Percentiles rank a stretch among this genome's conserved stretches.
These are phyloP conservation scores for Lutra lutra DNA, from an alignment of 2,797 vertebrate genomes.

Conservation along the genomic window DNA sequence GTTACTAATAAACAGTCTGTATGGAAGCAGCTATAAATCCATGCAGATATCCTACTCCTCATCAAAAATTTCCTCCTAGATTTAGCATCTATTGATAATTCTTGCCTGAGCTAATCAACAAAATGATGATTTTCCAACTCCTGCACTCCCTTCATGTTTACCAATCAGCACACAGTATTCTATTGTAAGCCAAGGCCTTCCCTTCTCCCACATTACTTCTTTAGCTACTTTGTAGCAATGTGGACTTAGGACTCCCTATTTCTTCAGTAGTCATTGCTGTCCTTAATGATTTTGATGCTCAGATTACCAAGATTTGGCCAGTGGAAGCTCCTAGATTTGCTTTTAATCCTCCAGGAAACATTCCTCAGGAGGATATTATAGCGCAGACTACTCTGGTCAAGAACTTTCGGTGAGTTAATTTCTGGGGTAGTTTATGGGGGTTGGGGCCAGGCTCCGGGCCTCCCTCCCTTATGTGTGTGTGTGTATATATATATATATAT, in stretches of 20 bases:
- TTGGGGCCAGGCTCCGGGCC: not conserved
- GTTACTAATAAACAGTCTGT: constrained; percentile 34
- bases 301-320: not conserved
- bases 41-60: constrained; percentile 19
- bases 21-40: not conserved
- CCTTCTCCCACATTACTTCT: not conserved
- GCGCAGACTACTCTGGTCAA: not conserved
- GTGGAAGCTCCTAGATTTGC: not conserved
- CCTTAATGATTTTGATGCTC: constrained; percentile 17
- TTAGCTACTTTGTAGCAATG: not conserved
- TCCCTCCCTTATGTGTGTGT: not conserved
- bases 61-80: not conserved
- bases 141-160: not conserved
- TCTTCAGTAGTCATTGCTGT: not conserved
- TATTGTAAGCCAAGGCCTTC: not conserved
- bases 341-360: constrained; percentile 5
- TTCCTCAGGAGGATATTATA: constrained; percentile 29
- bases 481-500: too few species aligned
- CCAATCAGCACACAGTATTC: not conserved
- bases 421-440: not conserved
- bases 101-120: not conserved
- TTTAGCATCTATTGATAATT: constrained; percentile 33
- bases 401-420: constrained; percentile 23
- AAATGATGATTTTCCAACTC: constrained; percentile 24
- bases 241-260: not conserved